Percentiles rank a stretch among this genome's conserved stretches.
Evolutionary conservation across 2,113 vertebrate species (phyloP).

Genomic region (Cebus imitator): DNA sequence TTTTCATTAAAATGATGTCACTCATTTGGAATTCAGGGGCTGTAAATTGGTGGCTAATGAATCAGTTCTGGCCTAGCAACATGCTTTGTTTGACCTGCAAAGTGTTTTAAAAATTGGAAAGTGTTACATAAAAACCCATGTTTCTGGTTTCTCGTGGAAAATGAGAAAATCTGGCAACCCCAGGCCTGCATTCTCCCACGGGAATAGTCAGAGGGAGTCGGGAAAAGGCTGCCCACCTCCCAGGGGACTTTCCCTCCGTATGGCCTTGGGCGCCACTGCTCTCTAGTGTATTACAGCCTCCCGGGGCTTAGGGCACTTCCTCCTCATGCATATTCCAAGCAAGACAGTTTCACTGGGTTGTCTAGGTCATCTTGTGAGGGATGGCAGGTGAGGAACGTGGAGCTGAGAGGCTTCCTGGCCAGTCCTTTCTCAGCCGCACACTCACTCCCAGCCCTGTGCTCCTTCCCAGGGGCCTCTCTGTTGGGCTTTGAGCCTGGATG

Average conservation of each 20-base stretch:
- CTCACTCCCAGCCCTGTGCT: background rate
- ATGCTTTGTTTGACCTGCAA: background rate
- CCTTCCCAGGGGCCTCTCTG: background rate
- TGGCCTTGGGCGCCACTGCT: rapidly evolving
- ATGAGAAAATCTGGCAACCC: background rate
- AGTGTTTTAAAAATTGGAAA: background rate
- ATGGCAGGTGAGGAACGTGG: background rate
- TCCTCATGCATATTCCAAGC: background rate
- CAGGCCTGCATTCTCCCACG: no score
- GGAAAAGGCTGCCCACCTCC: background rate
- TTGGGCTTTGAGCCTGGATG: no score
- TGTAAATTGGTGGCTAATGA: background rate
- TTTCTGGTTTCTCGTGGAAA: background rate
- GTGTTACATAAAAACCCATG: background rate
- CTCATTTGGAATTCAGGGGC: background rate
- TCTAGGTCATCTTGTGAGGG: background rate
- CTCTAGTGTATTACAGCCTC: background rate
- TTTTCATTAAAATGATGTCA: constrained; percentile 16
- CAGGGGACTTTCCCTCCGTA: background rate
- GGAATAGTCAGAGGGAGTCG: background rate
- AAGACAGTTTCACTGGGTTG: rapidly evolving
- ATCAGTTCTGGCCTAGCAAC: background rate
- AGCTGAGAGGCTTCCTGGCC: background rate
- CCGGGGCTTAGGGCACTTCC: rapidly evolving
- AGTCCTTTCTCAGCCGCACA: background rate